phyloP scores from a whole-genome alignment of 2,888 invertebrate genomes.

The Syritta pipiens region DNA sequence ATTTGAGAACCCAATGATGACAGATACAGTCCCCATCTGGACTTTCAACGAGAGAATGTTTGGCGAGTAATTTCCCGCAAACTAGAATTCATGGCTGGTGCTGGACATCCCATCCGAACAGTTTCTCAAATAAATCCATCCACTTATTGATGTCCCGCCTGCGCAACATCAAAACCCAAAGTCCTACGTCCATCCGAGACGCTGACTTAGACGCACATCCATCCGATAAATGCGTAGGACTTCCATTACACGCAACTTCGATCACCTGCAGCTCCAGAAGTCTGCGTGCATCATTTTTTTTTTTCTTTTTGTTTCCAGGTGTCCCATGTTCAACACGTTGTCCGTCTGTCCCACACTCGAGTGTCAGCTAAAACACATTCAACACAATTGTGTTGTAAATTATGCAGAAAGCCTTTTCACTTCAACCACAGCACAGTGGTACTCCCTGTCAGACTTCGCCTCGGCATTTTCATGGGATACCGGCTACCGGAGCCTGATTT shows the following conservation, averaged over 20 bases:
- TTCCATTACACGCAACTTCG: slow-evolving; percentile 21
- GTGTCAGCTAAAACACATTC: slow-evolving; percentile 44
- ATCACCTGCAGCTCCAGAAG: slow-evolving; percentile 8
- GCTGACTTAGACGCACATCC: not conserved
- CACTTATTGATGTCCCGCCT: too few relatives aligned
- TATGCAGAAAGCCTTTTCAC: slow-evolving; percentile 22
- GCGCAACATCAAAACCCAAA: too few relatives aligned
- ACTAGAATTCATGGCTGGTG: too few relatives aligned
- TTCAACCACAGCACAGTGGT: not conserved
- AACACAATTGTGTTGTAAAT: slow-evolving; percentile 51
- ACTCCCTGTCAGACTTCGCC: not conserved
- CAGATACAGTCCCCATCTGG: too few relatives aligned
- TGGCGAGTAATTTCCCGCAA: too few relatives aligned
- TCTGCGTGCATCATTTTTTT: not conserved
- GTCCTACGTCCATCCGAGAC: too few relatives aligned
- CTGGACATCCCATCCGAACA: too few relatives aligned
- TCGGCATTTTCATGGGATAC: not conserved
- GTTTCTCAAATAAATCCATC: too few relatives aligned
- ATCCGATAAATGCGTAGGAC: slow-evolving; percentile 13
- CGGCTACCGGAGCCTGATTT: slow-evolving; percentile 48
- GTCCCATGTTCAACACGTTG: slow-evolving; percentile 22
- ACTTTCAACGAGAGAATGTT: too few relatives aligned
- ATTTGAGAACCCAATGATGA: too few relatives aligned
- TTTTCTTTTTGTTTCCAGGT: slow-evolving; percentile 1
- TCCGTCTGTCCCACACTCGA: slow-evolving; percentile 22